phyloP scores from a whole-genome alignment of 2,113 vertebrate genomes.

The Corydoras maculifer region DNA sequence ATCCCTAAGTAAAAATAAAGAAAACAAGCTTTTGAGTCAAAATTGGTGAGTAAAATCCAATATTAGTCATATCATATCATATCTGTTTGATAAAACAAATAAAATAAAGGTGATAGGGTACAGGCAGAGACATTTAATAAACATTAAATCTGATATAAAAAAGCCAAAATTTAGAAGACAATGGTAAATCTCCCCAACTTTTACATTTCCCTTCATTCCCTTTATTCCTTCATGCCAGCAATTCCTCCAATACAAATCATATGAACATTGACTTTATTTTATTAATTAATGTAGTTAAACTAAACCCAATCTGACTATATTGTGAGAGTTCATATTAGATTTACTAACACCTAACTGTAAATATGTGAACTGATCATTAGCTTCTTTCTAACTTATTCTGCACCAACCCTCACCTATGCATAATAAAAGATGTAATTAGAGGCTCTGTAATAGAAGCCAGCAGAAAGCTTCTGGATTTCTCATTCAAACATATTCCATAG shows the following conservation, averaged over 20 bases:
- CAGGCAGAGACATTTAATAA: conserved; percentile 23
- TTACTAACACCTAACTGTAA: not conserved
- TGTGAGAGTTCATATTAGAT: not conserved
- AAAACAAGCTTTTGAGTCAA: no score
- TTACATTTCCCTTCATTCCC: conserved; percentile 17
- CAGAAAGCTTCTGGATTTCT: conserved; percentile 14
- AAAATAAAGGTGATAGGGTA: not conserved
- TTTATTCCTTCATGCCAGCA: no score
- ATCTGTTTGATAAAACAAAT: no score
- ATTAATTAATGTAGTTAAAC: conserved; percentile 5
- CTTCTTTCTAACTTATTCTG: not conserved
- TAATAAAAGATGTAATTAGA: conserved; percentile 50
- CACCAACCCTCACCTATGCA: conserved; percentile 16
- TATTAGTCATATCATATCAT: no score
- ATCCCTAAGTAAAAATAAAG: no score
- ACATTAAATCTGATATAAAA: conserved; percentile 27
- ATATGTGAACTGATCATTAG: conserved; percentile 4
- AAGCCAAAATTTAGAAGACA: conserved; percentile 31
- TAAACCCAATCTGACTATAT: not conserved
- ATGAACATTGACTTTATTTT: not conserved
- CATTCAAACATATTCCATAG: conserved; percentile 32
- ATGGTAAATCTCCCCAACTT: conserved; percentile 18
- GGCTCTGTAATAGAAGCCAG: conserved; percentile 29
- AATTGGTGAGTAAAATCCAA: no score
- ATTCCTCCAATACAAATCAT: not conserved